Conservation (phyloP, 92 coral and sea anemone species). For the Zoanthus gigantus region DNA sequence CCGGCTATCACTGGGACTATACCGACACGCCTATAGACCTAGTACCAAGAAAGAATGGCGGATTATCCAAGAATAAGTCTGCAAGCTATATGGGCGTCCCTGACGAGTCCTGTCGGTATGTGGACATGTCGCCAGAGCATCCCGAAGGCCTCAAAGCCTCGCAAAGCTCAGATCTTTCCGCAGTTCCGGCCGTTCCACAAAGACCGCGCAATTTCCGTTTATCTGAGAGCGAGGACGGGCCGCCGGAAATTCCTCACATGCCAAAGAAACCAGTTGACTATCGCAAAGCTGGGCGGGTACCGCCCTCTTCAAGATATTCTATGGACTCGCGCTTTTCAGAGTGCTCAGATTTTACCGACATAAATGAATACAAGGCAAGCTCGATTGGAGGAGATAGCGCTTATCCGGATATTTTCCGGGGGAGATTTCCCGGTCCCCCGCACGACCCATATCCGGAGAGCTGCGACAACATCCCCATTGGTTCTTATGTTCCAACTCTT, state of each 20-base stretch:
- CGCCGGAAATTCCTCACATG: slow-evolving; percentile 71
- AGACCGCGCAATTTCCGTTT: slow-evolving; percentile 82
- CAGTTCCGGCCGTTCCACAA: slow-evolving; percentile 83
- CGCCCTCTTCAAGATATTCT: slow-evolving; percentile 79
- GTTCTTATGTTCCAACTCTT: slow-evolving; percentile 79
- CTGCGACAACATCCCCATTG: slow-evolving; percentile 80
- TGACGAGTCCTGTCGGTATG: slow-evolving; percentile 65
- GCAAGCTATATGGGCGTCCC: slow-evolving; percentile 81
- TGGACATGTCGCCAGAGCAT: slow-evolving; percentile 70
- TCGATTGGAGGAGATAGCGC: slow-evolving; percentile 69
- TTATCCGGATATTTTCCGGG: slow-evolving; percentile 76
- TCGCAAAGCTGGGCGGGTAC: slow-evolving; percentile 67
- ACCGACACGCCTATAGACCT: slow-evolving; percentile 87
- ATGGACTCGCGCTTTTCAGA: slow-evolving; percentile 84
- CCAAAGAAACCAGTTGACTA: slow-evolving; percentile 87
- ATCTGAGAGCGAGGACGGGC: slow-evolving; percentile 87
- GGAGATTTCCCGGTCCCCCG: slow-evolving; percentile 88
- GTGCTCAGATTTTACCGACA: slow-evolving; percentile 82
- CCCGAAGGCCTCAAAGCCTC: slow-evolving; percentile 82
- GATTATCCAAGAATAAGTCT: slow-evolving; percentile 70
- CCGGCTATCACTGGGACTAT: slow-evolving; percentile 93
- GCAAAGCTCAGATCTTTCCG: slow-evolving; percentile 69
- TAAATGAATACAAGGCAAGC: slow-evolving; percentile 58
- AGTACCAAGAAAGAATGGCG: slow-evolving; percentile 65
- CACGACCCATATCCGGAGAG: slow-evolving; percentile 92